Conservation (phyloP, 2,888 invertebrate genomes). For the Erebia aethiops region DNA sequence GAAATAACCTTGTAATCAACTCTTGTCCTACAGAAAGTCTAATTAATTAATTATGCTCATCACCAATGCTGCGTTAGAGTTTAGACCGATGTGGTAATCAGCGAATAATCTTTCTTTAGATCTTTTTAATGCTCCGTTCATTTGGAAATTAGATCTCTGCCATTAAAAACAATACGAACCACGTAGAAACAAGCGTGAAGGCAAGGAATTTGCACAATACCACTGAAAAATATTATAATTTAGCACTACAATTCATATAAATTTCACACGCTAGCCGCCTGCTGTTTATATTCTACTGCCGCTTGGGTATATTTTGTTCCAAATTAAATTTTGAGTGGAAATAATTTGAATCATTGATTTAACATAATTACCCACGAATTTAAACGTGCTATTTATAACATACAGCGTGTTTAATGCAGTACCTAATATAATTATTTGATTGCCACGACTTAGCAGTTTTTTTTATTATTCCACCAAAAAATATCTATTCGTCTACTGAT, state of each 20-base stretch:
- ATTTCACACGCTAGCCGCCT: background rate
- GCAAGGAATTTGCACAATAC: background rate
- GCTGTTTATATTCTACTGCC: background rate
- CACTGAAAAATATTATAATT: background rate
- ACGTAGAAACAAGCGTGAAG: too few species aligned
- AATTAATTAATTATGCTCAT: background rate
- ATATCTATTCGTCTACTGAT: too few species aligned
- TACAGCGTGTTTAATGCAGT: background rate
- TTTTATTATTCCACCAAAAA: too few species aligned
- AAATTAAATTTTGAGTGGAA: background rate
- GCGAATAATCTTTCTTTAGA: too few species aligned
- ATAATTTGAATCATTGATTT: slow-evolving; percentile 1
- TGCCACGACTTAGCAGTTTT: background rate
- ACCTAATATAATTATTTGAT: background rate
- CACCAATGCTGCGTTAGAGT: too few species aligned
- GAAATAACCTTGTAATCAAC: background rate
- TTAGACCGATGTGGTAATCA: too few species aligned
- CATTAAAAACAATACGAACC: too few species aligned
- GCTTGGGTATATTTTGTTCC: background rate
- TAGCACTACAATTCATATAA: background rate
- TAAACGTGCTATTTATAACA: background rate
- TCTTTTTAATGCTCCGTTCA: too few species aligned
- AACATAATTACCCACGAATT: background rate
- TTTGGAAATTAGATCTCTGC: too few species aligned
- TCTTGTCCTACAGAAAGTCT: background rate